A percentile compares a stretch with the other conserved stretches of the same genome.
phyloP scores from a whole-genome alignment of 1,140 invertebrate species.

The Drosophila punjabiensis region DNA sequence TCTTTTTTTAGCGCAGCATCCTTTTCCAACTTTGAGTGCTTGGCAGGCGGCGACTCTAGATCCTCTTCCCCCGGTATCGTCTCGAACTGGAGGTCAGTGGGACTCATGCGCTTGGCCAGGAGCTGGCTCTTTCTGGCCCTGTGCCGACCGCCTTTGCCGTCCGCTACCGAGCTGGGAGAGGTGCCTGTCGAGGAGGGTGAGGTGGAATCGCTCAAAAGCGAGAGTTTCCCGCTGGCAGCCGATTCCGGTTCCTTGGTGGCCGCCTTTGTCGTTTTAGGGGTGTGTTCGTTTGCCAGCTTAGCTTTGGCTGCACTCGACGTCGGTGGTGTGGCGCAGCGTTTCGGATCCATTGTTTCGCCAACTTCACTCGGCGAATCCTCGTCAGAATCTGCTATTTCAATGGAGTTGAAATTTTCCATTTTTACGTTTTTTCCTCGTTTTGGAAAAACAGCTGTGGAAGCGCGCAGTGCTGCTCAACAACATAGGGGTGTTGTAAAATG shows the following conservation, averaged over 20 bases:
- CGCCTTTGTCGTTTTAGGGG: constrained; percentile 13
- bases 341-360: constrained; percentile 8
- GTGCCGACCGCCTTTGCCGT: constrained; percentile 29
- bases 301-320: constrained; percentile 7
- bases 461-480: neutral
- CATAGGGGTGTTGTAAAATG: neutral
- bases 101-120: constrained; percentile 47
- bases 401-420: constrained; percentile 32
- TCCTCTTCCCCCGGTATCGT: constrained; percentile 20
- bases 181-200: constrained; percentile 11
- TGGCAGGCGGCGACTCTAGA: constrained; percentile 11
- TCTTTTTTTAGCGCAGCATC: neutral
- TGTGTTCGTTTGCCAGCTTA: constrained; percentile 13
- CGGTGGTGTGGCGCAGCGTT: constrained; percentile 1
- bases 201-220: neutral
- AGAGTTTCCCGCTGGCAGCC: neutral
- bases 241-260: neutral
- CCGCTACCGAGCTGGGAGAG: constrained; percentile 8
- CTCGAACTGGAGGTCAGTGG: constrained; percentile 61
- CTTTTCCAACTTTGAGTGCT: neutral
- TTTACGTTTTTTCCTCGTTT: neutral
- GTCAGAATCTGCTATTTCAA: constrained; percentile 71
- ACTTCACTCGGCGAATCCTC: constrained; percentile 36
- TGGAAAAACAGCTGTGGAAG: constrained; percentile 9
- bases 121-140: constrained; percentile 61